Evolutionary conservation across 37 sponge, comb jelly and placozoan species (phyloP).

Genomic region (Cladorhizidae sp.): DNA sequence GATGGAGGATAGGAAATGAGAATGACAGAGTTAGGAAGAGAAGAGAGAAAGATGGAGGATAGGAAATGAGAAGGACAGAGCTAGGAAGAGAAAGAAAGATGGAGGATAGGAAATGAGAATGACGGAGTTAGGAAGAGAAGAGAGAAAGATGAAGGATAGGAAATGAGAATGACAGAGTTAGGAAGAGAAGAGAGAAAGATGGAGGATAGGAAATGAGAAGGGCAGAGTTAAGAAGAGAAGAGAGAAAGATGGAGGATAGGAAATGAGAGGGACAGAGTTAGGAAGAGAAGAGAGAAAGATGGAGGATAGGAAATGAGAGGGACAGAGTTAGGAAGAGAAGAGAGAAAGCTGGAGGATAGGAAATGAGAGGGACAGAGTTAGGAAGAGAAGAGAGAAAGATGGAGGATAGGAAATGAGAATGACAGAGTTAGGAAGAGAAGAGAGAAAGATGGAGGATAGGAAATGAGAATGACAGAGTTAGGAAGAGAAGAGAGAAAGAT

Average conservation of each 20-base stretch:
- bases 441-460: too few relatives aligned
- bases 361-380: neutral
- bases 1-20: neutral
- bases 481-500: too few relatives aligned
- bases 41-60: neutral
- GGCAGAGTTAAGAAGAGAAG: neutral
- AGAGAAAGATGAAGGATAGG: conserved; percentile 6
- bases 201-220: neutral
- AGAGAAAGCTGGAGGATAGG: neutral
- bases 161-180: neutral
- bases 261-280: neutral
- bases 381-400: too few relatives aligned
- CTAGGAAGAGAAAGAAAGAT: neutral
- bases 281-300: neutral
- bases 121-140: too few relatives aligned
- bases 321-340: neutral
- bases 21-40: too few relatives aligned
- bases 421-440: neutral
- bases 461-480: too few relatives aligned
- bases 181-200: neutral
- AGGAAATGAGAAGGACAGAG: neutral
- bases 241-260: neutral
- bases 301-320: neutral
- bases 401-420: neutral
- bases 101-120: neutral